Conservation (phyloP, 2,797 vertebrate genomes). For the Clarias platycephalus region DNA sequence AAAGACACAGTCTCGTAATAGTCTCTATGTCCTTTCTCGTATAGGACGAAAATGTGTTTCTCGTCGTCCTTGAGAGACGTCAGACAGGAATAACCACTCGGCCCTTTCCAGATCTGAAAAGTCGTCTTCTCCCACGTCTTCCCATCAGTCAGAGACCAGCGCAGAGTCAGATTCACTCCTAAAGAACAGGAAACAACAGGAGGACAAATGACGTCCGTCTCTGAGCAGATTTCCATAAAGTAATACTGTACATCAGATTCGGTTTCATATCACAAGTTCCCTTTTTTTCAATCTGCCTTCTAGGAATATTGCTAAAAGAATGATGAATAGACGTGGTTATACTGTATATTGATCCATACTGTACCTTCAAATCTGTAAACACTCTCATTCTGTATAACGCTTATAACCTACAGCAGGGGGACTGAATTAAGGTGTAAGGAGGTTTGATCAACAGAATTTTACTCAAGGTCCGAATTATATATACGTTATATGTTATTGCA, state of each 20-base stretch:
- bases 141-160: conserved; percentile 84
- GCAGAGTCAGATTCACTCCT: conserved; percentile 87
- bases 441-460: too few species aligned
- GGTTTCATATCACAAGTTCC: background rate
- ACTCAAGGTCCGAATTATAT: too few species aligned
- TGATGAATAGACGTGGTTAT: background rate
- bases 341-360: background rate
- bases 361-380: background rate
- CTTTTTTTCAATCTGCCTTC: background rate
- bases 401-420: too few species aligned
- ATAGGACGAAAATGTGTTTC: conserved; percentile 81
- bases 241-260: too few species aligned
- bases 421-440: too few species aligned
- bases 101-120: conserved; percentile 81
- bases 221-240: background rate
- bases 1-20: conserved; percentile 79
- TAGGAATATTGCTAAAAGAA: background rate
- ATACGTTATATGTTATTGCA: too few species aligned
- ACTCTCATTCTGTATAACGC: background rate
- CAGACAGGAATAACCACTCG: conserved; percentile 85
- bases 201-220: background rate
- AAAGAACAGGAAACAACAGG: background rate
- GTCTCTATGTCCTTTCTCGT: conserved; percentile 80
- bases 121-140: conserved; percentile 75
- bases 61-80: conserved; percentile 65